Percentiles rank a stretch among this genome's conserved stretches.
Evolutionary conservation across 2,797 vertebrate genomes (phyloP).

Genomic region (Limosa lapponica): DNA sequence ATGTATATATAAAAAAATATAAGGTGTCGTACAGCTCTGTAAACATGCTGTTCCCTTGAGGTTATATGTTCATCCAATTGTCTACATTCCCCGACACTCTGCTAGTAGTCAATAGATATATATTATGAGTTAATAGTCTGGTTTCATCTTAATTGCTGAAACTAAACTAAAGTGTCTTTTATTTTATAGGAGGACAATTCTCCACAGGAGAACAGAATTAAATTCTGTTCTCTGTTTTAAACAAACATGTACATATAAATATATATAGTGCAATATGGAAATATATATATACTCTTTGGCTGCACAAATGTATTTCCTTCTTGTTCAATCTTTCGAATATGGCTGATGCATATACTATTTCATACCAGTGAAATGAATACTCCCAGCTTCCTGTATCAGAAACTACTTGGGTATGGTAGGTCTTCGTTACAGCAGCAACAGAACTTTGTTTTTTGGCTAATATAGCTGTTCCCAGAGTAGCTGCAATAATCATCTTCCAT

Average conservation of each 20-base stretch:
- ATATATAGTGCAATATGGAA: not conserved
- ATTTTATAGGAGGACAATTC: not conserved
- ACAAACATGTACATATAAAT: not conserved
- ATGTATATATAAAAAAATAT: not conserved
- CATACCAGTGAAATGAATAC: not conserved
- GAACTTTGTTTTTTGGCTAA: not conserved
- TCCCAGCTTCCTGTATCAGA: not conserved
- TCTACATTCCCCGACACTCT: not conserved
- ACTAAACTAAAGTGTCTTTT: not conserved
- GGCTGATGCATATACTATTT: not conserved
- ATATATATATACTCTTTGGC: not conserved
- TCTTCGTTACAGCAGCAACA: not conserved
- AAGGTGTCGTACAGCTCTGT: accelerated
- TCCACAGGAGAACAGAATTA: not conserved
- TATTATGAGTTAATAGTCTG: not conserved
- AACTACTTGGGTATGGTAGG: not conserved
- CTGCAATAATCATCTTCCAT: not conserved
- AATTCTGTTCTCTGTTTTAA: not conserved
- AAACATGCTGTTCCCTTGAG: not conserved
- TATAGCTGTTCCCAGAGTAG: not conserved
- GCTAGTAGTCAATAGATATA: not conserved
- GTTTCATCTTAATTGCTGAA: not conserved
- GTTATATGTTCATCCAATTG: not conserved
- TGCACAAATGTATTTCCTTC: not conserved
- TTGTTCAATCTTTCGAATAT: not conserved